Conservation (phyloP, 2,888 invertebrate species). For the Cataglyphis livida region DNA sequence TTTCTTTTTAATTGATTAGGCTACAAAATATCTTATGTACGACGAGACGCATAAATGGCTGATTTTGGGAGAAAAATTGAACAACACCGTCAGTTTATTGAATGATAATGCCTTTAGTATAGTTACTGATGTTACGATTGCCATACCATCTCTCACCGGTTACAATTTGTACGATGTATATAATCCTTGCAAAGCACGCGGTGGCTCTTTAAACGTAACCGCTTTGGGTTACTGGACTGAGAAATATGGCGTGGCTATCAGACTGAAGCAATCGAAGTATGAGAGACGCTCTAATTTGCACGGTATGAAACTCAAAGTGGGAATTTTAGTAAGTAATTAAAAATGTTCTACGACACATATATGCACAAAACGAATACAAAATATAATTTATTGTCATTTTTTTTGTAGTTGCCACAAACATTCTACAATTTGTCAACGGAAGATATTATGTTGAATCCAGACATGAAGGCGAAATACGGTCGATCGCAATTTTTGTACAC, state of each 20-base stretch:
- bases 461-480: conserved; percentile 69
- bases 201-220: conserved; percentile 76
- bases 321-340: conserved; percentile 71
- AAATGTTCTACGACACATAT: background rate
- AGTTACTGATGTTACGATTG: conserved; percentile 77
- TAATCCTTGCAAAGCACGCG: conserved; percentile 77
- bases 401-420: conserved; percentile 42
- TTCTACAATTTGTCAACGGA: conserved; percentile 66
- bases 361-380: background rate
- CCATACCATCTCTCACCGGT: conserved; percentile 47
- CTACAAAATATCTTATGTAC: conserved; percentile 62
- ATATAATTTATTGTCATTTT: background rate
- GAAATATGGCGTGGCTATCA: conserved; percentile 68
- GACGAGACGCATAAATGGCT: conserved; percentile 77
- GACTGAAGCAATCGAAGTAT: conserved; percentile 71
- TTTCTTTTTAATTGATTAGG: conserved; percentile 52
- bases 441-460: conserved; percentile 70
- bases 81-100: conserved; percentile 63
- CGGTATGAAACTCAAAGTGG: conserved; percentile 76
- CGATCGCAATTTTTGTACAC: conserved; percentile 75
- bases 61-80: conserved; percentile 69
- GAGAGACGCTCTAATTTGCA: conserved; percentile 76
- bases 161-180: conserved; percentile 76
- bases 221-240: conserved; percentile 74
- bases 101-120: conserved; percentile 74